Evolutionary conservation across 1,140 invertebrate species (phyloP), one percentile per base, ranked within the genome.

Genomic region (Druon quercuslanigerum): DNA sequence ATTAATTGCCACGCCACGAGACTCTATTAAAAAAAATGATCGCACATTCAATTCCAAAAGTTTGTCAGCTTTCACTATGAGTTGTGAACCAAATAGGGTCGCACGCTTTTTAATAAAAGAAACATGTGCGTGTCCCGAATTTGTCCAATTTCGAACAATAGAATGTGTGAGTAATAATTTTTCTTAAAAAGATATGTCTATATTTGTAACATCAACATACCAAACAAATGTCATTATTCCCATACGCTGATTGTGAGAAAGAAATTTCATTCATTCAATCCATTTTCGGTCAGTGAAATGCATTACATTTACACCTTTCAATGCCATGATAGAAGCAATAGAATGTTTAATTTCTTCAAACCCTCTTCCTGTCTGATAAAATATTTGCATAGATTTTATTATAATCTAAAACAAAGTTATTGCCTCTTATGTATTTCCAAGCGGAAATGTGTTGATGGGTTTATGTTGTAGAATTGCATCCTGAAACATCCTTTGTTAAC

Each of bases 21-120:
- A 66, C 8, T 16, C n/a, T n/a, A 40, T 66, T 40, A 25, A 66
- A 16, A 66, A 40, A 33, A 16, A 40, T n/a, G n/a, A n/a, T 66
- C 46, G 60, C 60, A 40, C 25, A 14, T 46, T 40, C 33, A 66
- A 66, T 66, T 66, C 60, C 33, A 66, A 66, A 66, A 66, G 60
- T 66, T 11, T 46, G 20, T 25, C 13, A 40, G 12, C 57, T 66
- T 66, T 66, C 57, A 33, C 57, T 66, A 40, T 33, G 25, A 33
- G 25, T 33, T 33, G 25, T 20, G 16, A 66, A 66, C 57, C 57
- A 66, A 66, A 66, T 66, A 66, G 57, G 57, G 20, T 66, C 40
- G 25, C 19, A 66, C 57, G 57, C 14, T 66, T 66, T 66, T 66
- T 25, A 33, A 25, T 66, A 66, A 66, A 66, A 66, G 16, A 66